Evolutionary conservation across 2,797 vertebrate species (phyloP), one percentile per base, ranked within the genome.

Genomic region (Acipenser ruthenus): DNA sequence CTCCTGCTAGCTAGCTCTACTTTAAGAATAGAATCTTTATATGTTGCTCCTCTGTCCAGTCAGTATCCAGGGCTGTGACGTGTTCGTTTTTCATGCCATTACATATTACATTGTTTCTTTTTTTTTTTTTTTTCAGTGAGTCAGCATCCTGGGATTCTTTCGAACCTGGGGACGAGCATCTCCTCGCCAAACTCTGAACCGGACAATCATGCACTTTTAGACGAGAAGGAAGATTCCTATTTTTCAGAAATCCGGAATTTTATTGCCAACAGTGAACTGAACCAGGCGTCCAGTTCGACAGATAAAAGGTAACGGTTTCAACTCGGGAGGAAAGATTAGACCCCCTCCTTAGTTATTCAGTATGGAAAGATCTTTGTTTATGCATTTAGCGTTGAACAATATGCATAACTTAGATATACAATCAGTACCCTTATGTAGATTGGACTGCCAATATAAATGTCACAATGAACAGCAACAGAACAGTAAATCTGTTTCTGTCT

Each of bases 241-340:
- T 99, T 99, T 91, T 99, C 96, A 1, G 96, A 99, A 90, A 99
- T 99, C 85, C 90, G 96, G 76, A 99, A 99, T 85, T 99, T 99
- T 86, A 98, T 99, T 81, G 97, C 96, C 80, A 98, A 98, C 79
- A 97, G 91, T 50, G 95, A 98, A 83, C 88, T 95, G 88, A 96
- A 88, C 83, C 95, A 95, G 86, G 89, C 92, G 0, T 87, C 94
- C 5, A 81, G 92, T 79, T 91, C 94, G 74, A 89, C 90, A 12
- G 95, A 98, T 78, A 95, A 95, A 85, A 93, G 95, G 96, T 98
- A 87, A 77, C 69, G n/a, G 8, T 60, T 13, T 50, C 9, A 6
- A 6, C 8, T 3, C 62, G 37, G 1, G 47, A 10, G 49, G 12
- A 8, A 10, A 10, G 7, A 23, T 37, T 62, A 8, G 8, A 13